Conservation (phyloP, 1,140 invertebrate species). For the Cotesia typhae region DNA sequence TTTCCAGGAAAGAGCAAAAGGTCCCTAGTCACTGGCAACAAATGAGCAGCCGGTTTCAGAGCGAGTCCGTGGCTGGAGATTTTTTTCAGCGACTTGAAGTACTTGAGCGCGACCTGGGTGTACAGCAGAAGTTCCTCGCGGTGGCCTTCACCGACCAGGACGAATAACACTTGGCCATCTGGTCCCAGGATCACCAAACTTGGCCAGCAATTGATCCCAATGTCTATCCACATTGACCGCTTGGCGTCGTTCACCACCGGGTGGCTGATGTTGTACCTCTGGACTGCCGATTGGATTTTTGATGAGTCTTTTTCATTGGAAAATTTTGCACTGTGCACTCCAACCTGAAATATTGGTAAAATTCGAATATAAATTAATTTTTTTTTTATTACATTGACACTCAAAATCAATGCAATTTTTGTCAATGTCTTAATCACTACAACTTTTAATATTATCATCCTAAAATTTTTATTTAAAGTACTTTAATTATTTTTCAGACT, state of each 20-base stretch:
- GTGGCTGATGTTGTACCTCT: slow-evolving; percentile 86
- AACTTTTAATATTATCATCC: no score
- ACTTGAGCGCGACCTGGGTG: slow-evolving; percentile 71
- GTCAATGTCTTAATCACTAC: no score
- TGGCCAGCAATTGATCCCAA: slow-evolving; percentile 90
- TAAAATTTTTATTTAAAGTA: no score
- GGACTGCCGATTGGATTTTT: slow-evolving; percentile 83
- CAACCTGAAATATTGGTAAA: slow-evolving; percentile 69
- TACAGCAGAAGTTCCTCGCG: slow-evolving; percentile 75
- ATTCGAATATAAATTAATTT: no score
- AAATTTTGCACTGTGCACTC: slow-evolving; percentile 96
- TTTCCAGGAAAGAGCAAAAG: slow-evolving; percentile 74
- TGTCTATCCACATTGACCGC: slow-evolving; percentile 77
- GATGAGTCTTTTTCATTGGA: slow-evolving; percentile 83
- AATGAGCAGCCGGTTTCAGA: slow-evolving; percentile 65
- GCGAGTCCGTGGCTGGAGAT: slow-evolving; percentile 65
- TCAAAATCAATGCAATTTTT: no score
- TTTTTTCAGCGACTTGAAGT: slow-evolving; percentile 69
- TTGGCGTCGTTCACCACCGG: slow-evolving; percentile 88
- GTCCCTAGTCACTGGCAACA: slow-evolving; percentile 65
- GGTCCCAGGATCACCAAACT: slow-evolving; percentile 87
- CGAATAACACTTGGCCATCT: slow-evolving; percentile 74
- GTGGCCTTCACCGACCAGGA: slow-evolving; percentile 87
- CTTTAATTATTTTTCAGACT: no score
- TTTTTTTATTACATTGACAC: no score